These are phyloP conservation scores for Magallana nippona DNA, from an alignment of 2,888 invertebrate species.

Conservation along the genomic window DNA sequence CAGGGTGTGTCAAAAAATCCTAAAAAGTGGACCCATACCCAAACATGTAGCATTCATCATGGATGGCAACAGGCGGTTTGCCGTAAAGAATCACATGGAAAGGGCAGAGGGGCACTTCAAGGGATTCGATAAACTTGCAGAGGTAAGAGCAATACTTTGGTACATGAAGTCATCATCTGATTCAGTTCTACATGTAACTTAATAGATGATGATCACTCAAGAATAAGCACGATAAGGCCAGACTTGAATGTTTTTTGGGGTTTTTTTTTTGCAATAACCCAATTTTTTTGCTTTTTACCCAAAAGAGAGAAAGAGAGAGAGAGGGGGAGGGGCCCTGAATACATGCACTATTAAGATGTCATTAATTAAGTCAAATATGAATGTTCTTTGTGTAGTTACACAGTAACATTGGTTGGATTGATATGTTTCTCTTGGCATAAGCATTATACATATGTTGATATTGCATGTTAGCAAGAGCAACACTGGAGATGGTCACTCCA, in stretches of 20 bases:
- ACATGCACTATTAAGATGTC: too few relatives aligned
- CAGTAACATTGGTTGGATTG: too few relatives aligned
- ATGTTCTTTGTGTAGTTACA: not conserved
- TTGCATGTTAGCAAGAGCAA: not conserved
- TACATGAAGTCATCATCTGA: not conserved
- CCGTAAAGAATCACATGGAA: constrained; percentile 88
- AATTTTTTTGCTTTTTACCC: too few relatives aligned
- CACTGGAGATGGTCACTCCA: too few relatives aligned
- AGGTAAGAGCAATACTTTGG: constrained; percentile 71
- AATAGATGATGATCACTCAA: too few relatives aligned
- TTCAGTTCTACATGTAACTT: too few relatives aligned
- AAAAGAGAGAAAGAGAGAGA: too few relatives aligned
- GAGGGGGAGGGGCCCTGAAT: too few relatives aligned
- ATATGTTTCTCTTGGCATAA: too few relatives aligned
- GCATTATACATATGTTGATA: not conserved
- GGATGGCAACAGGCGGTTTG: constrained; percentile 98
- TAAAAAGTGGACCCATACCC: constrained; percentile 91
- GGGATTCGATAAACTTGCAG: constrained; percentile 81
- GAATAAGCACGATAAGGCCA: too few relatives aligned
- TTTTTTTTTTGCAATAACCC: too few relatives aligned
- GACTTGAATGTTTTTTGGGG: too few relatives aligned
- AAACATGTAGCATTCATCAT: constrained; percentile 97
- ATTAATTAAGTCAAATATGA: not conserved
- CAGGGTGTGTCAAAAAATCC: constrained; percentile 86
- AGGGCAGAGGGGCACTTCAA: constrained; percentile 89